Percentiles rank a stretch among this genome's conserved stretches.
phyloP scores from a whole-genome alignment of 2,888 invertebrate genomes.

The Oasisia sp. region DNA sequence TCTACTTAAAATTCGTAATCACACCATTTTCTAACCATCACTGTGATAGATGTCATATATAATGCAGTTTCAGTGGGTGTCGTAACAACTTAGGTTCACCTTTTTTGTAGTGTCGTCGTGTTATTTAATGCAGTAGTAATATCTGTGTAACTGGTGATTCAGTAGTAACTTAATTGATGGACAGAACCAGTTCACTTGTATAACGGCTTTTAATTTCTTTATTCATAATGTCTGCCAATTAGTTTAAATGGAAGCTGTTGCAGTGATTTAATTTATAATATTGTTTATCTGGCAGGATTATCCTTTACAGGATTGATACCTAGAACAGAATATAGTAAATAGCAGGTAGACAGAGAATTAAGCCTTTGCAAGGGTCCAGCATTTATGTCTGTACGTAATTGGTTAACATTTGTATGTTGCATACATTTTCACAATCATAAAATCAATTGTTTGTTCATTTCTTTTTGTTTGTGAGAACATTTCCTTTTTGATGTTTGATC shows the following conservation, averaged over 20 bases:
- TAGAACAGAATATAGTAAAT: neutral
- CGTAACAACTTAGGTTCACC: neutral
- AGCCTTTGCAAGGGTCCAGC: no score
- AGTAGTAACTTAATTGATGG: neutral
- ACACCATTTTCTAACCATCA: neutral
- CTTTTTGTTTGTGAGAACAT: no score
- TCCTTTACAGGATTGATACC: neutral
- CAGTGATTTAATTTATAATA: neutral
- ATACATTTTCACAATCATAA: no score
- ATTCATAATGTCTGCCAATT: neutral
- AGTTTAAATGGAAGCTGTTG: neutral
- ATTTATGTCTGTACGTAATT: no score
- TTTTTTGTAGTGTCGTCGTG: neutral
- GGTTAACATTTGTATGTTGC: no score
- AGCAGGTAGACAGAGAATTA: no score
- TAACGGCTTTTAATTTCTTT: neutral
- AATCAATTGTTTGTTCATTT: no score
- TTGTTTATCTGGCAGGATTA: neutral
- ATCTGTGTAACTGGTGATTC: neutral
- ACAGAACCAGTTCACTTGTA: neutral
- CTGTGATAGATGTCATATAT: neutral
- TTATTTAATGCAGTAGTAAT: neutral
- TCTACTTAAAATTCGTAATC: neutral
- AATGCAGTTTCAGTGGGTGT: neutral
- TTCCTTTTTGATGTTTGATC: no score